Evolutionary conservation across 2,797 vertebrate genomes (phyloP).

Genomic region (Dipus sagitta): DNA sequence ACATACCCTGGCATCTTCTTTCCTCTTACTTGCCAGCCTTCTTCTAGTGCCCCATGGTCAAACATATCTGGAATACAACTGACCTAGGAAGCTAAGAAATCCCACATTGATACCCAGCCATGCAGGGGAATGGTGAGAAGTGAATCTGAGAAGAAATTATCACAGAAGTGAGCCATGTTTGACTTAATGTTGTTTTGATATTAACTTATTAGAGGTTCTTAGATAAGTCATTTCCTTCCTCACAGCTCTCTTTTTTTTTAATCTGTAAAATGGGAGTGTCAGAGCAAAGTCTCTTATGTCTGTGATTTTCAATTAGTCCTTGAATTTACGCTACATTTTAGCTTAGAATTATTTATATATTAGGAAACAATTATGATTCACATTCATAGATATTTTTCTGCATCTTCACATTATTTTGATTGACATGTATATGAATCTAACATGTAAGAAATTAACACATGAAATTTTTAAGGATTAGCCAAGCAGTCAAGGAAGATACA

Average conservation of each 20-base stretch:
- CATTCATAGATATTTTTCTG: background rate
- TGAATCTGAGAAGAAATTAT: background rate
- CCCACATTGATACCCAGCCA: background rate
- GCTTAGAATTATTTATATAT: background rate
- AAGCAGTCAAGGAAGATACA: background rate
- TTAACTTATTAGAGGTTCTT: background rate
- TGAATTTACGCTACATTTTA: slow-evolving; percentile 6
- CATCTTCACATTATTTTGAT: background rate
- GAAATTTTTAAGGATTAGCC: background rate
- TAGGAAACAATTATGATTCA: background rate
- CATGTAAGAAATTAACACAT: background rate
- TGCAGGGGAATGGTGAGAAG: background rate
- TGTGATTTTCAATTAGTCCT: background rate
- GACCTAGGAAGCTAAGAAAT: background rate
- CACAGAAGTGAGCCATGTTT: background rate
- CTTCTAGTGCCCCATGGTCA: background rate
- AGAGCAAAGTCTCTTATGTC: background rate
- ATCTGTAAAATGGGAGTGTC: background rate
- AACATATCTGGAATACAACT: background rate
- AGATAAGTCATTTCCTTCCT: background rate
- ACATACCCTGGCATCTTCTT: background rate
- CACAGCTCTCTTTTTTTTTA: background rate
- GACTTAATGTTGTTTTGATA: background rate
- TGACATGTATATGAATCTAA: background rate
- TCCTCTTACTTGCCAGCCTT: background rate